Evolutionary conservation across 2,797 vertebrate species (phyloP).

Genomic region (Loris lydekkerianus): DNA sequence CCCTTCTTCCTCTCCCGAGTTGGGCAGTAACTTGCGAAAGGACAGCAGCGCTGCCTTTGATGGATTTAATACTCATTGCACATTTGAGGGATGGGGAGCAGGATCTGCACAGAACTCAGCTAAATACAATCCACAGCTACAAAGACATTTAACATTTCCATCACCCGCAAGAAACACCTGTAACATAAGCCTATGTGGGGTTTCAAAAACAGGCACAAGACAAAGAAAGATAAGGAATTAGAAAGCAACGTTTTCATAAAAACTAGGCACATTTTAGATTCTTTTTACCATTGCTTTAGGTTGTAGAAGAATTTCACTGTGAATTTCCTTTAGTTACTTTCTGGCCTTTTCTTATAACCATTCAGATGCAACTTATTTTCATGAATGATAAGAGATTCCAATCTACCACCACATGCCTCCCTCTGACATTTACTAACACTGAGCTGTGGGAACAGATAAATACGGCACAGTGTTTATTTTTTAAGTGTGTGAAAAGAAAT

Average conservation of each 20-base stretch:
- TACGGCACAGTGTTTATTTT: slow-evolving; percentile 48
- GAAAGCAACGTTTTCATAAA: neutral
- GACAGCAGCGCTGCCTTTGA: neutral
- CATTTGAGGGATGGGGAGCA: neutral
- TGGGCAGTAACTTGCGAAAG: neutral
- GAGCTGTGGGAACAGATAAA: slow-evolving; percentile 44
- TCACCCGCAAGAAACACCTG: neutral
- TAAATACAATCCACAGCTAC: neutral
- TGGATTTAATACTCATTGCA: neutral
- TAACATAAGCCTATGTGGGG: neutral
- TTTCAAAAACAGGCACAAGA: neutral
- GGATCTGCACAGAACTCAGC: neutral
- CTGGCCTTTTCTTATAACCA: slow-evolving; percentile 57
- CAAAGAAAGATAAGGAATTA: slow-evolving; percentile 25
- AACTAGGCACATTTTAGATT: neutral
- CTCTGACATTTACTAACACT: slow-evolving; percentile 75
- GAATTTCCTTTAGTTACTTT: slow-evolving; percentile 56
- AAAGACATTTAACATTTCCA: slow-evolving; percentile 12
- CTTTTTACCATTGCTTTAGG: neutral
- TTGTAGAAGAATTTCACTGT: slow-evolving; percentile 36
- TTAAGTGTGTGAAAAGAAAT: slow-evolving; percentile 55
- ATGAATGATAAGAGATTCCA: slow-evolving; percentile 63
- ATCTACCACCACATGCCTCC: slow-evolving; percentile 55
- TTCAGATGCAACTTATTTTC: slow-evolving; percentile 50
- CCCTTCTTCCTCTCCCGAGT: neutral